Evolutionary conservation across 1,140 invertebrate species (phyloP), one percentile per base, ranked within the genome.

Genomic region (Zeugodacus cucurbitae): DNA sequence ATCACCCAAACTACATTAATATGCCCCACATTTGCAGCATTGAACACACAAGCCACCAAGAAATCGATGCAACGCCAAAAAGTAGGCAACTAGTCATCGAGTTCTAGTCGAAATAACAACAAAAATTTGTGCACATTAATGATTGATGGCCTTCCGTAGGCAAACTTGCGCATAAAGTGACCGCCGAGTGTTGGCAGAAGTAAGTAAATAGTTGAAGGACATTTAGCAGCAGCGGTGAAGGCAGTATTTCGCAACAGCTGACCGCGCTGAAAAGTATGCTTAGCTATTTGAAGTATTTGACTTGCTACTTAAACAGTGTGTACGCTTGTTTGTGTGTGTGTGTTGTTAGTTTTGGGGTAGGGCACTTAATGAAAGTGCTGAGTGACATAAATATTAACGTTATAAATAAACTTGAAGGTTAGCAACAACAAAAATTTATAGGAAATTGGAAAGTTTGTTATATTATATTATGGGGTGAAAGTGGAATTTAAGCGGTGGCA

Each of bases 61-160:
- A 82, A 82, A 82, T 48, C 41, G 41, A 82, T 82, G 74, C 74
- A 26, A 37, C n/a, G 41, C 74, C 74, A 22, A n/a, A 82, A 82
- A 48, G 41, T 82, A 82, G 20, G 74, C 74, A 82, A 82, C 74
- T 82, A 82, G 34, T 22, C n/a, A 29, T 37, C 14, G n/a, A 6
- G 14, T 3, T 29, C 22, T 20, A 48, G 22, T 54, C 8, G 11
- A 14, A 82, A 32, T n/a, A 48, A 26, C 74, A 82, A 48, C 7
- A 82, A 82, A 4, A 82, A 82, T 29, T 48, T 82, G 26, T 48
- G 2, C 67, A 20, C 67, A 37, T 74, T 67, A 37, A 37, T 74
- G 67, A 74, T 74, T 74, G 67, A 74, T 74, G 32, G 32, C 34
- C 17, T 32, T 41, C 67, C 14, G 44, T 41, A 82, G 41, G 32